A percentile compares a stretch with the other conserved stretches of the same genome.
Evolutionary conservation across 2,113 vertebrate species (phyloP).

Genomic region (Chionis minor): DNA sequence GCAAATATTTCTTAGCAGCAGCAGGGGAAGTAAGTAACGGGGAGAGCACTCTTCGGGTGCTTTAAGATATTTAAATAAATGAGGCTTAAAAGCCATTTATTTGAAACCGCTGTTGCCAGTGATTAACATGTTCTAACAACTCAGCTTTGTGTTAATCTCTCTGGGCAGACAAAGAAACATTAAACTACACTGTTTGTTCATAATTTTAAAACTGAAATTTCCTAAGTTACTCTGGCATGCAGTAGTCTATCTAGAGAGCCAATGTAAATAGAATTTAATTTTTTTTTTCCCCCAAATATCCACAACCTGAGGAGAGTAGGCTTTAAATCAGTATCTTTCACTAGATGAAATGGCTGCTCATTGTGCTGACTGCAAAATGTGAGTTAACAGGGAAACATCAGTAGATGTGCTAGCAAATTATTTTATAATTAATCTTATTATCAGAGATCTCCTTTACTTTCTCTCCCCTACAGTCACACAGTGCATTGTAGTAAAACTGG

Average conservation of each 20-base stretch:
- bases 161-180: slow-evolving; percentile 3
- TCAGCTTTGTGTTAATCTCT: neutral
- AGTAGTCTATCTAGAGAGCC: neutral
- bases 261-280: neutral
- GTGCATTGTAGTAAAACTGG: neutral
- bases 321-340: neutral
- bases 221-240: neutral
- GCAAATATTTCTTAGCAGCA: slow-evolving; percentile 7
- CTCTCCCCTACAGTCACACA: neutral
- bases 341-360: neutral
- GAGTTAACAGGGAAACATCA: neutral
- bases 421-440: neutral
- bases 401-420: neutral
- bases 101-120: neutral
- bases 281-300: neutral
- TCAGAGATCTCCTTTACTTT: neutral
- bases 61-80: slow-evolving; percentile 34
- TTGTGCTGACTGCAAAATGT: neutral
- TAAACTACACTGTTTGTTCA: neutral
- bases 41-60: neutral
- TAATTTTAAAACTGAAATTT: slow-evolving; percentile 4
- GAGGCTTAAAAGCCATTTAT: slow-evolving; percentile 19
- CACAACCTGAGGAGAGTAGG: neutral
- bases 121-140: slow-evolving; percentile 15
- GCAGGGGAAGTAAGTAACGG: neutral